Evolutionary conservation across 2,797 vertebrate species (phyloP).

Genomic region (Myotis myotis): DNA sequence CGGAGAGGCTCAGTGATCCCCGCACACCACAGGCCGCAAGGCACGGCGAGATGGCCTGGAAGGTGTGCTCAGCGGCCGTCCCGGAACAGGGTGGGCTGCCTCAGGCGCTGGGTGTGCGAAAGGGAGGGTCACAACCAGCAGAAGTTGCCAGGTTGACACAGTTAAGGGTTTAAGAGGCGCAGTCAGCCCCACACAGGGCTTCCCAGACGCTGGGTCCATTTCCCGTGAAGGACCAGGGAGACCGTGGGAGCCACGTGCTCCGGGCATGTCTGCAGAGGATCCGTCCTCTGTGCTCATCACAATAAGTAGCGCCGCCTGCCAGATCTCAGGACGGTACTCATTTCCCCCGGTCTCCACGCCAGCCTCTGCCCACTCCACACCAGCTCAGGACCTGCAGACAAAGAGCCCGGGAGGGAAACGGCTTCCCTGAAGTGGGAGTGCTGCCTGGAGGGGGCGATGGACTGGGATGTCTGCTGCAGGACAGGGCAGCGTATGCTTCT

Average conservation of each 20-base stretch:
- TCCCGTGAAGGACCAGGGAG: not conserved
- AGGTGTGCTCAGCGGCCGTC: not conserved
- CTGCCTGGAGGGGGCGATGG: not conserved
- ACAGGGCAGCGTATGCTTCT: not conserved
- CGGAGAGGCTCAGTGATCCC: rapidly evolving
- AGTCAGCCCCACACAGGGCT: not conserved
- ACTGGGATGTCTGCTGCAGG: not conserved
- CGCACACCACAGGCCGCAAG: rapidly evolving
- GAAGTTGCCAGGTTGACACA: not conserved
- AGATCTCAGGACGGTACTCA: not conserved
- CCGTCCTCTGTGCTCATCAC: not conserved
- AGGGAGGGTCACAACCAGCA: not conserved
- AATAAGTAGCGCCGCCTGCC: not conserved
- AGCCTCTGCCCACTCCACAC: not conserved
- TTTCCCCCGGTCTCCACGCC: not conserved
- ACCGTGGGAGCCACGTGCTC: rapidly evolving
- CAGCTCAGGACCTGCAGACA: not conserved
- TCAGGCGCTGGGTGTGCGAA: not conserved
- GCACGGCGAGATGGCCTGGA: not conserved
- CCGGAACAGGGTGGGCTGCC: not conserved
- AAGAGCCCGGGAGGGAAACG: not conserved
- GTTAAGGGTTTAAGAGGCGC: not conserved
- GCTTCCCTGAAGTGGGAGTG: not conserved
- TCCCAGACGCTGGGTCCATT: not conserved
- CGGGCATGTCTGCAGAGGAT: not conserved